Percentiles rank a stretch among this genome's conserved stretches.
phyloP scores from a whole-genome alignment of 2,797 vertebrate genomes.

The Micropoecilia bifurca region DNA sequence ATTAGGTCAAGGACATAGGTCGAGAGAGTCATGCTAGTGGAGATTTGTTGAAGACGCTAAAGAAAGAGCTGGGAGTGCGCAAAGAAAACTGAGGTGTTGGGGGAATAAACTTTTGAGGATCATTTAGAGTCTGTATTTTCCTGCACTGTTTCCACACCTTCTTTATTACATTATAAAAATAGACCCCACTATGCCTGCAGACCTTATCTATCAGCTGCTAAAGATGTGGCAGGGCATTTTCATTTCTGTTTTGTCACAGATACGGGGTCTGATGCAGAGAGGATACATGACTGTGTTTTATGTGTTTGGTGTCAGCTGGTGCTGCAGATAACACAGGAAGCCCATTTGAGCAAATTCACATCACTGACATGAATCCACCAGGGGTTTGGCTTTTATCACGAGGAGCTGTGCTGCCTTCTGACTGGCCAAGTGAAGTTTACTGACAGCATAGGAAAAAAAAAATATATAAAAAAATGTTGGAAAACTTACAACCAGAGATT shows the following conservation, averaged over 20 bases:
- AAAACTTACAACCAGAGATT: conserved; percentile 27
- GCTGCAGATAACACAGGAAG: conserved; percentile 55
- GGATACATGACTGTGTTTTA: conserved; percentile 35
- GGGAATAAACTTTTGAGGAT: background rate
- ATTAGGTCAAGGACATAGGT: background rate
- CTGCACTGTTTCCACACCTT: conserved; percentile 7
- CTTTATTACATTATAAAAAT: conserved; percentile 13
- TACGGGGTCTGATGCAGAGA: conserved; percentile 28
- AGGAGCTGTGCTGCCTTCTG: conserved; percentile 27
- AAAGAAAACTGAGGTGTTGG: background rate
- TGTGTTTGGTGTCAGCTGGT: conserved; percentile 47
- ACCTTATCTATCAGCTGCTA: conserved; percentile 10
- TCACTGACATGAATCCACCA: conserved; percentile 48
- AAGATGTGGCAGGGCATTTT: conserved; percentile 16
- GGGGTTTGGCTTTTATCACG: conserved; percentile 51
- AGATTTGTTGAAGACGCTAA: background rate
- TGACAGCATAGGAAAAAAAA: conserved; percentile 13
- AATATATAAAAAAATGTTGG: background rate
- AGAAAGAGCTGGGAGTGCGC: background rate
- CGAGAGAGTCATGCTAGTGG: background rate
- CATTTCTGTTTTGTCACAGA: conserved; percentile 14
- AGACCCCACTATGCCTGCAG: background rate
- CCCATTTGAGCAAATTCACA: conserved; percentile 47
- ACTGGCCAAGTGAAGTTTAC: conserved; percentile 33
- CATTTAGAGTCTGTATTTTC: background rate